These are phyloP conservation scores for Netelia inedita DNA, from an alignment of 2,888 invertebrate genomes.

Conservation along the genomic window DNA sequence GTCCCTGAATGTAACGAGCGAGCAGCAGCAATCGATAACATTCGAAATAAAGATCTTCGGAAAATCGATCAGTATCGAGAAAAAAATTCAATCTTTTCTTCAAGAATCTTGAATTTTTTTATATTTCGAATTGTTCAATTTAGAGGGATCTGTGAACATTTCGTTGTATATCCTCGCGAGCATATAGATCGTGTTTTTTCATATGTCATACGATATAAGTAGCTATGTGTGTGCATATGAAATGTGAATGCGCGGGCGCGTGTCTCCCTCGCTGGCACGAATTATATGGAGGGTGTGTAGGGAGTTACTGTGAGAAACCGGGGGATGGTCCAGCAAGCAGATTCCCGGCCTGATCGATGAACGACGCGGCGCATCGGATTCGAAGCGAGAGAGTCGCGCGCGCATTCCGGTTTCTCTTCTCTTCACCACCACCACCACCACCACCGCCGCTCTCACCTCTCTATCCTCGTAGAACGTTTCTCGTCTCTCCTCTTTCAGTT, in stretches of 20 bases:
- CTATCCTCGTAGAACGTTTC: slow-evolving; percentile 68
- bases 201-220: neutral
- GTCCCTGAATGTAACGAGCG: neutral
- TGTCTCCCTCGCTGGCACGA: neutral
- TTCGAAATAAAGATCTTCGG: neutral
- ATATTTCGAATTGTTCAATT: neutral
- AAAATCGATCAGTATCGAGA: neutral
- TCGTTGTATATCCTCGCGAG: neutral
- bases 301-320: slow-evolving; percentile 69
- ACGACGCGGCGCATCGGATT: slow-evolving; percentile 73
- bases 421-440: slow-evolving; percentile 60
- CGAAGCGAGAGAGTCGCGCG: slow-evolving; percentile 77
- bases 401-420: slow-evolving; percentile 77
- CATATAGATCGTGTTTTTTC: neutral
- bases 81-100: neutral
- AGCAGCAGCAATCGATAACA: neutral
- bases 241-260: neutral
- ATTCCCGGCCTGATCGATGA: slow-evolving; percentile 83
- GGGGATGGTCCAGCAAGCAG: slow-evolving; percentile 83
- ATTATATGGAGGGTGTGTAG: neutral
- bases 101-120: neutral
- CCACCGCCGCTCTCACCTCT: slow-evolving; percentile 42
- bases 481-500: slow-evolving; percentile 73
- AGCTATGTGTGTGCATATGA: neutral
- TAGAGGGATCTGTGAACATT: neutral